phyloP scores from a whole-genome alignment of 2,888 invertebrate species.

The Eupithecia subfuscata region DNA sequence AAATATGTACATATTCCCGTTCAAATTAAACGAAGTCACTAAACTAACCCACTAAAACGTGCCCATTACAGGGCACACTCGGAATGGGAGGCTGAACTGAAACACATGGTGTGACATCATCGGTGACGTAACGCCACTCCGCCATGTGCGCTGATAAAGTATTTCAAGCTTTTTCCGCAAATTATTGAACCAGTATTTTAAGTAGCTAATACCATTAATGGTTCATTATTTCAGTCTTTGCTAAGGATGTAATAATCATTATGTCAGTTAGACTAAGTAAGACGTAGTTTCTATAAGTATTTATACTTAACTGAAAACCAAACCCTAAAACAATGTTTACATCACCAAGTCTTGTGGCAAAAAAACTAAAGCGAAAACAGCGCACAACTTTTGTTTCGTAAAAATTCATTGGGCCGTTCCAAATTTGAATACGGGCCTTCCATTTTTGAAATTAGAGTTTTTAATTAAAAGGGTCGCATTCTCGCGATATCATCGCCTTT shows the following conservation, averaged over 20 bases:
- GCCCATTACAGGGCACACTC: slow-evolving; percentile 20
- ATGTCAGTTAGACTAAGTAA: not conserved
- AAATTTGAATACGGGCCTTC: slow-evolving; percentile 49
- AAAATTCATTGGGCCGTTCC: slow-evolving; percentile 47
- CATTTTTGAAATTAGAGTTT: slow-evolving; percentile 62
- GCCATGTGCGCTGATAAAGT: slow-evolving; percentile 15
- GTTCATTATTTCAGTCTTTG: not conserved
- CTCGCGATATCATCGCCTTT: slow-evolving; percentile 59
- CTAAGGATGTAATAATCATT: not conserved
- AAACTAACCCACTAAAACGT: not conserved
- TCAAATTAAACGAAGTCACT: not conserved
- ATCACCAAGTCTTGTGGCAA: slow-evolving; percentile 28
- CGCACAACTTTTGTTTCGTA: slow-evolving; percentile 44
- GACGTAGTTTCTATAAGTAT: not conserved
- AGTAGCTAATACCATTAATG: not conserved
- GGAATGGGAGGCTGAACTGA: slow-evolving; percentile 17
- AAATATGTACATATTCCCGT: not conserved
- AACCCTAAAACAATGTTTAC: slow-evolving; percentile 8
- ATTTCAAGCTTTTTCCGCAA: not conserved
- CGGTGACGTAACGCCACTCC: slow-evolving; percentile 25
- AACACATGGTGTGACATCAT: slow-evolving; percentile 31
- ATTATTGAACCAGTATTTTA: not conserved
- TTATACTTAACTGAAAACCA: not conserved
- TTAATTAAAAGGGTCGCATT: slow-evolving; percentile 62
- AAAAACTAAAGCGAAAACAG: slow-evolving; percentile 36